Evolutionary conservation across 2,797 vertebrate genomes (phyloP), one percentile per base, ranked within the genome.

Genomic region (Meriones psammophilus): DNA sequence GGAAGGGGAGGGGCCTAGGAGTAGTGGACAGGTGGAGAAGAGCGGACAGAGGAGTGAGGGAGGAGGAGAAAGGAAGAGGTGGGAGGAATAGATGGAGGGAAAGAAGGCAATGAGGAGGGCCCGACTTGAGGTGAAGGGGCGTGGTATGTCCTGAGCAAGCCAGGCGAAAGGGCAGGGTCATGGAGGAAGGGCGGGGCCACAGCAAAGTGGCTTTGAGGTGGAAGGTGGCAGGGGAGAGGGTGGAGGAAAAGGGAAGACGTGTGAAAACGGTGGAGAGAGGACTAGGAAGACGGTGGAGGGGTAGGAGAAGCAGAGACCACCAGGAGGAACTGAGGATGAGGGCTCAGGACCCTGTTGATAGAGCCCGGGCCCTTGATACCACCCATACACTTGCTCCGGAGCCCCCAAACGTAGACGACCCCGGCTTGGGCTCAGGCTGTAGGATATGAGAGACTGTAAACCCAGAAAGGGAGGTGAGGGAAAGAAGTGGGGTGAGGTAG

Each of bases 181-280:
- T 0, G 3, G 46, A 4, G 4, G 10, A 2, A 33, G 2, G 3
- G 28, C 7, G 8, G 28, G 0, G 9, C 5, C 66, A 15, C 8
- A 22, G 84, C 20, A 15, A 33, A 64, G 46, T 13, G 18, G 8
- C 46, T 28, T 42, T 15, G 33, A 30, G 0, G 3, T 4, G 79
- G 56, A 39, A 60, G 39, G 12, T 7, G 3, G 24, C 26, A 3
- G 24, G 3, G 1, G 0, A 5, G 9, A 39, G 0, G 13, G 2
- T 4, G 13, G 18, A 69, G 50, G 10, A 5, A 2, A 14, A 17
- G 1, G 24, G 3, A 10, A 8, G 56, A 36, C 33, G n/a, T 24
- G 3, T 14, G 64, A n/a, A 28, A 15, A 17, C 0, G n/a, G 0
- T 1, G 30, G 24, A 8, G 14, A 14, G 56, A 17, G 56, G 17